Evolutionary conservation across 2,888 invertebrate species (phyloP), one percentile per base, ranked within the genome.

Genomic region (Amblyteles armatorius): DNA sequence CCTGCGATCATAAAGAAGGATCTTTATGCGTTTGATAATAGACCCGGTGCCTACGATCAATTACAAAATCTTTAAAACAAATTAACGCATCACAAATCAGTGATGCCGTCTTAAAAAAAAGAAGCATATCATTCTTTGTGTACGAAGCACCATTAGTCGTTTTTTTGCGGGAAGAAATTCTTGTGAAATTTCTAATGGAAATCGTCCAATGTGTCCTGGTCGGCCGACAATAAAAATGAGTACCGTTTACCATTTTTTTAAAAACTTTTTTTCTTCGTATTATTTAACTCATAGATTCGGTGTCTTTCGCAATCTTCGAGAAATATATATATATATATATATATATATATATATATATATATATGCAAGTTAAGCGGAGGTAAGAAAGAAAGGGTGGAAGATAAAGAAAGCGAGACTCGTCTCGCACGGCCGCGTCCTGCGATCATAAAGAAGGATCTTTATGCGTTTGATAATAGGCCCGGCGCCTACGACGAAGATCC

Each of bases 11-110:
- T 91, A 91, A 91, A 91, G 87, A 84, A 85, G 74, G 55, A 76
- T 89, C 87, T 91, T 91, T 91, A 88, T 87, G 88, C 87, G 84
- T 83, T 89, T 87, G 89, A 91, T 91, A 90, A 91, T 89, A 88
- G 84, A 86, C 60, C 40, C 22, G 81, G 89, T 88, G 87, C 87
- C 89, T 88, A 89, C 89, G 89, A 88, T 74, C 22, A 50, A 63
- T 19, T 5, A 55, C 40, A 40, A 40, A 11, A 40, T 40, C 40
- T 40, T 40, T 44, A 13, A 44, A 44, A 13, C 3, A 44, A 44
- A 44, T 40, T 6, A 40, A 11, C 11, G 11, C 40, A 40, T 3
- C 40, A 40, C 9, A 16, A 16, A 16, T 44, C 13, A 44, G 4
- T 44, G 40, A 40, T 44, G 3, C 44, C 3, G 44, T 13, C 36